Percentiles rank a stretch among this genome's conserved stretches.
Conservation (phyloP, 2,113 vertebrate species). For the Oreochromis spilurus region DNA sequence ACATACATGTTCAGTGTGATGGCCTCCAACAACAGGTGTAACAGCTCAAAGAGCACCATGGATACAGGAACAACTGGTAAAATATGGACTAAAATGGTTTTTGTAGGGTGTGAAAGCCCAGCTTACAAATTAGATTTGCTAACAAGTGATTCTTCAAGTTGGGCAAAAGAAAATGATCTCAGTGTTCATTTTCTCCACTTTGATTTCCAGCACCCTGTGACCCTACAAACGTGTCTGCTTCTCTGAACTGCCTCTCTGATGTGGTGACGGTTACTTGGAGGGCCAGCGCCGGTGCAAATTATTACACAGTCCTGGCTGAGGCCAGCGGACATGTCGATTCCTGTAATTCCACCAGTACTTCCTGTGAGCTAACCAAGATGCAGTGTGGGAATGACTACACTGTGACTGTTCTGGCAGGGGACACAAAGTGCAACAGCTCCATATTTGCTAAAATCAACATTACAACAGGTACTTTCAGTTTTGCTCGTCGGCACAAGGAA, state of each 20-base stretch:
- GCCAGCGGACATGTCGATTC: not conserved
- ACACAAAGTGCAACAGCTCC: slow-evolving; percentile 67
- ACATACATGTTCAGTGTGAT: slow-evolving; percentile 52
- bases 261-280: slow-evolving; percentile 61
- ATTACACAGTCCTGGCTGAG: slow-evolving; percentile 60
- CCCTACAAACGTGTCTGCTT: slow-evolving; percentile 44
- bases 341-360: slow-evolving; percentile 36
- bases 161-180: not conserved
- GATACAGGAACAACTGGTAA: slow-evolving; percentile 58
- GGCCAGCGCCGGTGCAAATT: slow-evolving; percentile 47
- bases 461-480: slow-evolving; percentile 52
- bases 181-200: not conserved
- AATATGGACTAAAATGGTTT: not conserved
- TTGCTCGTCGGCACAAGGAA: not conserved
- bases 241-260: slow-evolving; percentile 50
- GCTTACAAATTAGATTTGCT: not conserved
- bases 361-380: slow-evolving; percentile 61
- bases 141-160: not conserved
- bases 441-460: slow-evolving; percentile 32
- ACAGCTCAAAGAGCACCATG: slow-evolving; percentile 39
- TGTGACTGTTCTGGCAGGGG: slow-evolving; percentile 65
- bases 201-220: slow-evolving; percentile 68
- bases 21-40: slow-evolving; percentile 50
- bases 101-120: not conserved
- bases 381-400: slow-evolving; percentile 65